These are phyloP conservation scores for Chaetogeoica ovagalla DNA, from an alignment of 2,888 invertebrate genomes.

Conservation along the genomic window DNA sequence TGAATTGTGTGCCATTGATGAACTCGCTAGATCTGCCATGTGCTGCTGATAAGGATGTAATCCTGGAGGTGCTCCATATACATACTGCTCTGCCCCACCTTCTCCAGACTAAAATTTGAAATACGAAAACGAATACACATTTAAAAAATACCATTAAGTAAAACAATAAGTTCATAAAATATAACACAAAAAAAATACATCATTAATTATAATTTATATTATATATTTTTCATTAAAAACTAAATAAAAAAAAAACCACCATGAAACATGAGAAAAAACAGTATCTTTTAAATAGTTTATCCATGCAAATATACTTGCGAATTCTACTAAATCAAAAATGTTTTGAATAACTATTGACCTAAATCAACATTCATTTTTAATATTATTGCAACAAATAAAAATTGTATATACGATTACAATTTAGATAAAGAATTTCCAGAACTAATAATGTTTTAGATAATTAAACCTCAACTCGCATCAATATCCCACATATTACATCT, in stretches of 20 bases:
- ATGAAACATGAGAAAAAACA: not conserved
- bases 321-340: not conserved
- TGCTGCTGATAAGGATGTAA: conserved; percentile 47
- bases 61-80: conserved; percentile 47
- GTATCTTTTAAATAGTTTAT: conserved; percentile 1
- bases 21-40: conserved; percentile 46
- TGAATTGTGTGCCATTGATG: conserved; percentile 47
- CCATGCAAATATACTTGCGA: conserved; percentile 29
- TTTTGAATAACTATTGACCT: no score
- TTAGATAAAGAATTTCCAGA: not conserved
- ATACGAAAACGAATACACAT: not conserved
- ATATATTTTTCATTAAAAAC: not conserved
- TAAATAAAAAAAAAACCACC: not conserved
- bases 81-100: conserved; percentile 44
- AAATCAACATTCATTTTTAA: not conserved
- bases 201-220: not conserved
- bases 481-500: no score
- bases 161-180: not conserved
- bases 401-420: no score
- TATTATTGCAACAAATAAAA: not conserved
- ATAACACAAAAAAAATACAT: not conserved
- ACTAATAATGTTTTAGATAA: not conserved
- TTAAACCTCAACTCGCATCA: no score
- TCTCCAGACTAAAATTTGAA: conserved; percentile 45
- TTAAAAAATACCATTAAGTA: not conserved